Evolutionary conservation across 1,140 invertebrate genomes (phyloP), one percentile per base, ranked within the genome.

Genomic region (Asbolus verrucosus): DNA sequence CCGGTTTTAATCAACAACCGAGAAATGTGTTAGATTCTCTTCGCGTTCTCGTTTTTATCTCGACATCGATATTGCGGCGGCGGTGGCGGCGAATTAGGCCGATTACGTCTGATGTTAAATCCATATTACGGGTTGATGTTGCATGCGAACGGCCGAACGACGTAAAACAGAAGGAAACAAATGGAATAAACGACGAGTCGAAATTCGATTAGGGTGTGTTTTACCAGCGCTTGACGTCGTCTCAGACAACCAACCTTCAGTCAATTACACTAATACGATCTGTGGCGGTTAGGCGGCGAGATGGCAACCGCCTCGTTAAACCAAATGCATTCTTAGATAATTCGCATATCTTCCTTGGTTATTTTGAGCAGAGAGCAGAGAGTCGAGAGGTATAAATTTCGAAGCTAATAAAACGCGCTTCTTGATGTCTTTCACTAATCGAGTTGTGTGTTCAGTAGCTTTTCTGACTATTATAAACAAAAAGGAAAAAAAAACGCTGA

Each of bases 1-100:
- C 75, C 76, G 77, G 78, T 79, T 79, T 79, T 79, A 79, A 78
- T 78, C 77, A 75, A 77, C 71, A 54, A 54, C 14, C 41, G 41
- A 46, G 41, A 46, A 46, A 46, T 46, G 46, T 14, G 46, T 54
- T 54, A 27, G 46, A 24, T 54, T 27, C 46, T 54, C 46, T 27
- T 11, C 8, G 19, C 41, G 14, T 46, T 18, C 21, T 19, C 41
- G n/a, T 27, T 13, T 54, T 54, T 36, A 36, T 36, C 33, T 19
- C 11, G 46, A 11, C 19, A 21, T 6, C 43, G 43, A n/a, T n/a
- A n/a, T n/a, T n/a, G 43, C 19, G 43, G 46, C 21, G 46, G 19
- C 19, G 46, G 18, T 18, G 43, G 43, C 19, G 43, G 43, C n/a
- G 43, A 50, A 50, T 50, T 50, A 50, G 16, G 18, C 19, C 9